phyloP scores from a whole-genome alignment of 2,888 invertebrate genomes.

The Alloscopus bannaensis region DNA sequence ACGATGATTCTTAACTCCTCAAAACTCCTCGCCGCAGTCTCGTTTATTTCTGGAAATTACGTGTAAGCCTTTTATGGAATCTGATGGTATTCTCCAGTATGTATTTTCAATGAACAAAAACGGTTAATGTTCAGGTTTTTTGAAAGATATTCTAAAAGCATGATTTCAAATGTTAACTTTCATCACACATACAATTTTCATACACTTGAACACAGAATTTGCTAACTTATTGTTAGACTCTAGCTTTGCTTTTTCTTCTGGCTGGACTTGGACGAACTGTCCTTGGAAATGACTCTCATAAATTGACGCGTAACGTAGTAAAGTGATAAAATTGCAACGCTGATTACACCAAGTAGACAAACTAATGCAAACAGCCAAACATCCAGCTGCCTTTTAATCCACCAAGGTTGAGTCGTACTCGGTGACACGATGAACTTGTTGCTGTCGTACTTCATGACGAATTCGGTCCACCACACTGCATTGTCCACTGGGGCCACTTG shows the following conservation, averaged over 20 bases:
- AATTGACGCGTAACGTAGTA: not conserved
- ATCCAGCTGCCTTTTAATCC: slow-evolving; percentile 36
- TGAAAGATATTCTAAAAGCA: no score
- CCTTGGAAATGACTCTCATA: not conserved
- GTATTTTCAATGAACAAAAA: no score
- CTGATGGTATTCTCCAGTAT: no score
- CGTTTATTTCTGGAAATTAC: no score
- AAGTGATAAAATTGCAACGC: not conserved
- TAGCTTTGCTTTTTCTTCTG: not conserved
- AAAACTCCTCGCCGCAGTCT: no score
- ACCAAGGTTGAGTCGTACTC: slow-evolving; percentile 32
- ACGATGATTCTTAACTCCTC: no score
- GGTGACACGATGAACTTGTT: slow-evolving; percentile 24
- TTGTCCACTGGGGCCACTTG: not conserved
- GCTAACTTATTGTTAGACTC: no score
- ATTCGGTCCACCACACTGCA: slow-evolving; percentile 40
- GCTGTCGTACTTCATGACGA: slow-evolving; percentile 25
- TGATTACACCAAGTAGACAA: not conserved
- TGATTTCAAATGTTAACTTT: no score
- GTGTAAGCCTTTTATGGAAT: no score
- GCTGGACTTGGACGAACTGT: not conserved
- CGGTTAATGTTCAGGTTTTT: no score
- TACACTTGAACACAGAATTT: no score
- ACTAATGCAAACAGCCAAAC: slow-evolving; percentile 28
- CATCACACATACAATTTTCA: no score